Percentiles rank a stretch among this genome's conserved stretches.
phyloP scores from a whole-genome alignment of 2,797 vertebrate species.

The Botia almorhae region DNA sequence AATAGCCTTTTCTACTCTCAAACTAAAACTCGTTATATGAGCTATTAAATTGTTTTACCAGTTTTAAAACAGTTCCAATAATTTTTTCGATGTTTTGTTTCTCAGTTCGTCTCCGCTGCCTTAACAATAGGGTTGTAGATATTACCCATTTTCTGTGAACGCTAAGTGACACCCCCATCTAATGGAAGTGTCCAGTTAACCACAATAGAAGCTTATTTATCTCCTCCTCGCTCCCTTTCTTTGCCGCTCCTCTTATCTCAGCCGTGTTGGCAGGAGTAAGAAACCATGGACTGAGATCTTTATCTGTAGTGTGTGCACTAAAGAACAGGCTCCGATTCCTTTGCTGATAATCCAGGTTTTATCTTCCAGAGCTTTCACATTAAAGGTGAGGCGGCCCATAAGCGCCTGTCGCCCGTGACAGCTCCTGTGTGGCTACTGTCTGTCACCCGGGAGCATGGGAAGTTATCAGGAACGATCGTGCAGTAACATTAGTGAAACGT shows the following conservation, averaged over 20 bases:
- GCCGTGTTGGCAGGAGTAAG: conserved; percentile 52
- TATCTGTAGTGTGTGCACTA: conserved; percentile 75
- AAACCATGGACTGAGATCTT: conserved; percentile 68
- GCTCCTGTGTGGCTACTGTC: conserved; percentile 28
- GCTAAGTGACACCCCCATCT: conserved; percentile 5
- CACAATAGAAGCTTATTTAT: conserved; percentile 34
- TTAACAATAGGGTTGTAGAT: background rate
- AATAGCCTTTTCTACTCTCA: too few species aligned
- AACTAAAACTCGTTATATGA: too few species aligned
- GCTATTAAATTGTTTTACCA: too few species aligned
- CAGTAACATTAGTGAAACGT: too few species aligned
- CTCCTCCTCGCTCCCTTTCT: conserved; percentile 34
- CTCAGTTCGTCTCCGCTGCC: background rate
- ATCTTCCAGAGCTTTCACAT: conserved; percentile 73
- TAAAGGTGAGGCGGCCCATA: conserved; percentile 62
- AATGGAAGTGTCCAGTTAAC: conserved; percentile 35
- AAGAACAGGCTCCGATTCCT: conserved; percentile 70
- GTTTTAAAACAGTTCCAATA: too few species aligned
- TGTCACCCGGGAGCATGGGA: conserved; percentile 39
- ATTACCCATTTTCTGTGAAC: background rate
- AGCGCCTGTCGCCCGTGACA: conserved; percentile 37
- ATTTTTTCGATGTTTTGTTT: background rate
- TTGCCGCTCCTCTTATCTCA: conserved; percentile 36
- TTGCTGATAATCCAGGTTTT: conserved; percentile 72
- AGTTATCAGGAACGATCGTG: background rate